phyloP scores from a whole-genome alignment of 2,113 vertebrate species.

The Aythya baeri region DNA sequence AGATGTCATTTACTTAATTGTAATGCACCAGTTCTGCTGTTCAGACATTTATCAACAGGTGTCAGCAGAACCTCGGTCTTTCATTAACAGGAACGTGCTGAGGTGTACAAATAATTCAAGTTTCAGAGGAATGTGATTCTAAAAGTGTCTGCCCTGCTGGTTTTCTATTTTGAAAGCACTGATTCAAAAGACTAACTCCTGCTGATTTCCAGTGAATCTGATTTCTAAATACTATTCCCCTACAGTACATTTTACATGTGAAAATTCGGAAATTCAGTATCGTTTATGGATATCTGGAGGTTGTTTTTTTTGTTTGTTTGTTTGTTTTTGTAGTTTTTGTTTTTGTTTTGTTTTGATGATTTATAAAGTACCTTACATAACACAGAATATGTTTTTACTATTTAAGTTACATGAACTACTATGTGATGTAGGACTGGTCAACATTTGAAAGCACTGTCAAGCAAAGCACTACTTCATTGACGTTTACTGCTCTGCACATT shows the following conservation, averaged over 20 bases:
- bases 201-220: conserved; percentile 2
- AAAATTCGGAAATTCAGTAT: neutral
- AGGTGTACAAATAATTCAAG: neutral
- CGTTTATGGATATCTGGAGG: neutral
- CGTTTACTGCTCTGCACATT: rapidly evolving
- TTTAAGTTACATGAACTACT: neutral
- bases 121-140: neutral
- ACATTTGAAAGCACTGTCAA: neutral
- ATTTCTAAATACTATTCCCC: neutral
- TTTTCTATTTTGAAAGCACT: neutral
- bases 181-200: neutral
- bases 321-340: neutral
- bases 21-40: conserved; percentile 5
- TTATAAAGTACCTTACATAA: neutral
- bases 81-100: neutral
- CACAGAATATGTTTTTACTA: neutral
- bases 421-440: neutral
- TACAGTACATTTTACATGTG: neutral
- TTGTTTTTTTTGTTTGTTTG: neutral
- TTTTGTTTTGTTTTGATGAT: neutral
- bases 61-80: conserved; percentile 75
- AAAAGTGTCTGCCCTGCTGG: neutral
- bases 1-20: neutral
- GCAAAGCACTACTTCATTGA: neutral
- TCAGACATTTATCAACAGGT: conserved; percentile 66